Evolutionary conservation across 2,113 vertebrate species (phyloP).

Genomic region (Cheilinus undulatus): DNA sequence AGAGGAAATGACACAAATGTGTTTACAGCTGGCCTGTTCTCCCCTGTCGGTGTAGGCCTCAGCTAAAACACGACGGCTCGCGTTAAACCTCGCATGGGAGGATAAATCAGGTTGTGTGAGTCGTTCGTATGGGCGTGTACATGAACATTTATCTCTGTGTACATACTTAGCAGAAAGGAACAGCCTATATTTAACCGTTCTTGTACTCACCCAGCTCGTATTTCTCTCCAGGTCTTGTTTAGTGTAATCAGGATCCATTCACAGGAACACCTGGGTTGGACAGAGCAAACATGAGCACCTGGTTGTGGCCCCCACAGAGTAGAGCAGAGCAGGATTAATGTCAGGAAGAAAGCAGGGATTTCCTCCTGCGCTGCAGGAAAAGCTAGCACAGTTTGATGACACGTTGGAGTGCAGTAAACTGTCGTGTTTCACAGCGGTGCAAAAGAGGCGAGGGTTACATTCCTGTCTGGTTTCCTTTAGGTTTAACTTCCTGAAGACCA

Average conservation of each 20-base stretch:
- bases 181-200: conserved; percentile 38
- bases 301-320: conserved; percentile 44
- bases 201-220: conserved; percentile 42
- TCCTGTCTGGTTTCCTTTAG: conserved; percentile 27
- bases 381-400: conserved; percentile 37
- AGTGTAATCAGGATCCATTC: conserved; percentile 51
- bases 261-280: conserved; percentile 54
- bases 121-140: conserved; percentile 9
- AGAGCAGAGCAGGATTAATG: conserved; percentile 43
- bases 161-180: background rate
- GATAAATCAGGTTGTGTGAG: conserved; percentile 17
- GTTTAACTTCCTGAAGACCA: conserved; percentile 8
- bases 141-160: conserved; percentile 26
- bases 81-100: conserved; percentile 9
- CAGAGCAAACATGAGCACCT: conserved; percentile 59
- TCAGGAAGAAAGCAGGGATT: conserved; percentile 63
- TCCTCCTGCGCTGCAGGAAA: conserved; percentile 58
- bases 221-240: conserved; percentile 60
- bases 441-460: conserved; percentile 13
- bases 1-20: conserved; percentile 79
- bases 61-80: conserved; percentile 32
- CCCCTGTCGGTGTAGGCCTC: conserved; percentile 37
- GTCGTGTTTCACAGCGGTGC: conserved; percentile 44
- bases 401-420: conserved; percentile 60
- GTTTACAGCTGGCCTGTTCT: conserved; percentile 72